These are phyloP conservation scores for Orbicella faveolata DNA, from an alignment of 64 coral and sea anemone genomes.

Conservation along the genomic window DNA sequence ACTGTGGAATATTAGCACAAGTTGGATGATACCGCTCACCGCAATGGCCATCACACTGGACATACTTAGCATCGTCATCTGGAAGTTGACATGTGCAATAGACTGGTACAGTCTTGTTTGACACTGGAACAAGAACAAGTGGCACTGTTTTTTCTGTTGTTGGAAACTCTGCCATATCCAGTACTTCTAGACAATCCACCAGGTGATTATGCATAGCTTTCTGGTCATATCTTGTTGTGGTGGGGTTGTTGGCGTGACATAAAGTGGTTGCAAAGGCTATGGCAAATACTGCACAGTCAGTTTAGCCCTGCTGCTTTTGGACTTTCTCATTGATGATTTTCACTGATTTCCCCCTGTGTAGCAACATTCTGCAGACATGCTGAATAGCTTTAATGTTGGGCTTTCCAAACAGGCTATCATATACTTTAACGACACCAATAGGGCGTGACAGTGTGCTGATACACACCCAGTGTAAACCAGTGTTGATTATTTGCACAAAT, in stretches of 20 bases:
- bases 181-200: conserved; percentile 35
- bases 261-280: conserved; percentile 57
- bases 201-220: conserved; percentile 43
- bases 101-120: neutral
- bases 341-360: neutral
- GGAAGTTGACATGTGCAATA: neutral
- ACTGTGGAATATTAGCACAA: neutral
- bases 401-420: conserved; percentile 12
- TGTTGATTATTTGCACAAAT: conserved; percentile 45
- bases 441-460: conserved; percentile 12
- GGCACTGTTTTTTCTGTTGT: neutral
- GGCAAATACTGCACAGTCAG: conserved; percentile 65
- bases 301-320: conserved; percentile 35
- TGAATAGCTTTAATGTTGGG: neutral
- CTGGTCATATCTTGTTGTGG: conserved; percentile 48
- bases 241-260: conserved; percentile 62
- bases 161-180: conserved; percentile 2
- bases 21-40: neutral
- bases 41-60: neutral
- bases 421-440: conserved; percentile 30
- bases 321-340: conserved; percentile 22
- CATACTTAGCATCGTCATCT: neutral
- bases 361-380: conserved; percentile 6
- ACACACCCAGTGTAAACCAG: conserved; percentile 49
- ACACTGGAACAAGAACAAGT: neutral